These are phyloP conservation scores for Acipenser transmontanus DNA, from an alignment of 2,797 vertebrate species.

Conservation along the genomic window DNA sequence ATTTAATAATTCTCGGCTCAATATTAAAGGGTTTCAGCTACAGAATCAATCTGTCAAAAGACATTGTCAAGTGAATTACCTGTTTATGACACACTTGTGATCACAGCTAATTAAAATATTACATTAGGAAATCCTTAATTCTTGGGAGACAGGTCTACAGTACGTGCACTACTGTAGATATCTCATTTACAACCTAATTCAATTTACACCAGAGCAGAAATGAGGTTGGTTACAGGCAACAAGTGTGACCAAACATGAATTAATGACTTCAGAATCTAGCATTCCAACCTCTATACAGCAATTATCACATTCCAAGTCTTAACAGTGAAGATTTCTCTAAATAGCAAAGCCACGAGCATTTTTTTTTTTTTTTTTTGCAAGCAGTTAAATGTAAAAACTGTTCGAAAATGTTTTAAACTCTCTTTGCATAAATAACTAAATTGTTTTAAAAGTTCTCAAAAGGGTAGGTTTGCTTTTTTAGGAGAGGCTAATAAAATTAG, in stretches of 20 bases:
- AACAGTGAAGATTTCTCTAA: not conserved
- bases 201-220: constrained; percentile 34
- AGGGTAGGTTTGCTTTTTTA: too few species aligned
- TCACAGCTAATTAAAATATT: not conserved
- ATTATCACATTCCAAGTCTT: not conserved
- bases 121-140: not conserved
- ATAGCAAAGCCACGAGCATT: not conserved
- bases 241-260: constrained; percentile 16
- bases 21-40: too few species aligned
- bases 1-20: too few species aligned
- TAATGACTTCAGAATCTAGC: not conserved
- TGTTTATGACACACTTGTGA: too few species aligned
- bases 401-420: too few species aligned
- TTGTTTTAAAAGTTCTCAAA: too few species aligned
- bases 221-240: constrained; percentile 26
- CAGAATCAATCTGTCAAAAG: too few species aligned
- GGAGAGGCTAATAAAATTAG: too few species aligned
- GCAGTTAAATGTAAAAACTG: too few species aligned
- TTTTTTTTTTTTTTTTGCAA: not conserved
- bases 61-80: too few species aligned
- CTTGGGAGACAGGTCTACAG: not conserved
- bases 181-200: constrained; percentile 37
- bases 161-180: constrained; percentile 24
- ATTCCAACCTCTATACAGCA: not conserved
- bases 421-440: too few species aligned